phyloP scores from a whole-genome alignment of 2,113 vertebrate species.

The Nipponia nippon region DNA sequence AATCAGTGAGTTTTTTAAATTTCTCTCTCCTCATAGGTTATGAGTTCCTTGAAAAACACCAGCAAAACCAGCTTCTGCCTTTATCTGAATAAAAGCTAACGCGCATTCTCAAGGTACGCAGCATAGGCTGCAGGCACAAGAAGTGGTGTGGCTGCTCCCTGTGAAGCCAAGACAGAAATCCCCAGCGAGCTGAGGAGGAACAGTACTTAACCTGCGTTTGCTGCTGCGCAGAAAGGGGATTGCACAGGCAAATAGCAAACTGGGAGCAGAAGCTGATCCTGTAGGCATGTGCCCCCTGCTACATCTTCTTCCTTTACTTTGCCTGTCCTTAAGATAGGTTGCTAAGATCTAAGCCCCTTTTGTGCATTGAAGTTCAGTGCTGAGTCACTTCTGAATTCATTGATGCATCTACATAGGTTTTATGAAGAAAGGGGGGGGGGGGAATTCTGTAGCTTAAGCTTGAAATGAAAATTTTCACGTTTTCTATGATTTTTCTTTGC shows the following conservation, averaged over 20 bases:
- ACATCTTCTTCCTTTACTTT: not conserved
- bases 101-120: rapidly evolving
- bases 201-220: not conserved
- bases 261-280: not conserved
- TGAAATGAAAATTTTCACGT: not conserved
- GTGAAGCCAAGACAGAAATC: not conserved
- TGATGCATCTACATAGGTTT: not conserved
- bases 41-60: not conserved
- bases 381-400: not conserved
- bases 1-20: constrained; percentile 74
- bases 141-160: not conserved
- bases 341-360: not conserved
- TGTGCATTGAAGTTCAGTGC: not conserved
- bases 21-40: constrained; percentile 34
- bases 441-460: not conserved
- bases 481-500: not conserved
- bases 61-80: not conserved
- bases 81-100: not conserved
- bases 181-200: not conserved
- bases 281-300: not conserved
- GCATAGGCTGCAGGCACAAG: rapidly evolving
- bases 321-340: not conserved
- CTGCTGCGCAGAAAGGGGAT: not conserved
- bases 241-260: not conserved
- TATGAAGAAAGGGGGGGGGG: rapidly evolving